Base-by-base conservation (phyloP, 2,888 invertebrate genomes). In the Microctonus hyperodae region DNA sequence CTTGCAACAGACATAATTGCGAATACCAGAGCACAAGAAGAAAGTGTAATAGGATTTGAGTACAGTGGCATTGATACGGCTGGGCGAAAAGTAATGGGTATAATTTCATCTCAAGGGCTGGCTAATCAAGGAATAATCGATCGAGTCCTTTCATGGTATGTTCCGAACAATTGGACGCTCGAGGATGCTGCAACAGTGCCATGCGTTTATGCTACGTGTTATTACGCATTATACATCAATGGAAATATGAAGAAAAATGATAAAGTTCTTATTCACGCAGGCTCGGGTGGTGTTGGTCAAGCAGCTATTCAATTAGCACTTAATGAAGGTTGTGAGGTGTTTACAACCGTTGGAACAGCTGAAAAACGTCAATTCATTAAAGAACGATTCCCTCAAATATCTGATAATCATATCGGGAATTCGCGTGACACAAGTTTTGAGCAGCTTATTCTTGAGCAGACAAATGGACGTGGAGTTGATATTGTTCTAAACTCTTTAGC, bases 401-500 rank as follows among this genome's bases (percentile, higher is more conserved):
- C 79, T 9, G 89, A 90, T 25, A 78, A 84, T 58, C 88, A 94
- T 35, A 67, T 59, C 58, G 93, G 94, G 23, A 94, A 96, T 83
- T 95, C 97, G 9, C 89, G 95, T 75, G 92, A 96, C 79, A 88
- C 90, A 0, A 90, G 91, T 0, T 98, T 98, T 82, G 97, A 97
- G 82, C 88, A 90, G 72, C 90, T 96, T 88, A 88, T 98, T 63
- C 87, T 91, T 74, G 87, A 86, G 56, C 88, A 90, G 77, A 97
- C 97, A 0, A 87, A 91, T 7, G 97, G 97, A 11, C 87, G 87
- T 74, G 97, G 97, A 40, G 97, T 98, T 0, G 94, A 98, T 79
- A 85, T 97, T 62, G 93, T 98, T 0, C 86, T 98, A 7, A 98
- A 98, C 65, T 98, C 13, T 85, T 96, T 98, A 51, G 90, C 97